phyloP scores from a whole-genome alignment of 2,113 vertebrate species.

The Semnornis frantzii region DNA sequence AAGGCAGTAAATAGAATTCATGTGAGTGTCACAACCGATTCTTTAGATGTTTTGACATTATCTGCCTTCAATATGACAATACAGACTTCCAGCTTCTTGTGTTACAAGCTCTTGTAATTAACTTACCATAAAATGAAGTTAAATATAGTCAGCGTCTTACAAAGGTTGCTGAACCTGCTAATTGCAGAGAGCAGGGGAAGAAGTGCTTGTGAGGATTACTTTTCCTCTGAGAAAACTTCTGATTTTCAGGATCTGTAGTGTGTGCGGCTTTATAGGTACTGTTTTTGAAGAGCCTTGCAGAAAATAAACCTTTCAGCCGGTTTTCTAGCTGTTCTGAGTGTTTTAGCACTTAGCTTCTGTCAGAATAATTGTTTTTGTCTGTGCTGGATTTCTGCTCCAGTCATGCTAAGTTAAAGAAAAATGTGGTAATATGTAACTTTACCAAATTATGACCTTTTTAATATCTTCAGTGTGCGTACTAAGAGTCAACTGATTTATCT shows the following conservation, averaged over 20 bases:
- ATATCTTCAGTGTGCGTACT: background rate
- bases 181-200: background rate
- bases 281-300: background rate
- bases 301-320: background rate
- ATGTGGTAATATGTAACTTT: background rate
- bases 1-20: background rate
- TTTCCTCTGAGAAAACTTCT: background rate
- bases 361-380: background rate
- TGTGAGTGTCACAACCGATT: background rate
- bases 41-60: background rate
- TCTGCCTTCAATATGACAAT: background rate
- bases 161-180: background rate
- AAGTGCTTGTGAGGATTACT: background rate
- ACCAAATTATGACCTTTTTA: background rate
- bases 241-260: background rate
- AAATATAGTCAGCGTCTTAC: background rate
- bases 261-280: background rate
- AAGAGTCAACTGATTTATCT: background rate
- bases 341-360: background rate
- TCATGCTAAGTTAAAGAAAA: background rate
- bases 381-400: background rate
- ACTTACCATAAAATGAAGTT: background rate
- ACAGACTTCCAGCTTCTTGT: background rate
- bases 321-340: background rate
- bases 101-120: background rate